Conservation (phyloP, 37 sponge, comb jelly and placozoan genomes). For the Agelas oroides region DNA sequence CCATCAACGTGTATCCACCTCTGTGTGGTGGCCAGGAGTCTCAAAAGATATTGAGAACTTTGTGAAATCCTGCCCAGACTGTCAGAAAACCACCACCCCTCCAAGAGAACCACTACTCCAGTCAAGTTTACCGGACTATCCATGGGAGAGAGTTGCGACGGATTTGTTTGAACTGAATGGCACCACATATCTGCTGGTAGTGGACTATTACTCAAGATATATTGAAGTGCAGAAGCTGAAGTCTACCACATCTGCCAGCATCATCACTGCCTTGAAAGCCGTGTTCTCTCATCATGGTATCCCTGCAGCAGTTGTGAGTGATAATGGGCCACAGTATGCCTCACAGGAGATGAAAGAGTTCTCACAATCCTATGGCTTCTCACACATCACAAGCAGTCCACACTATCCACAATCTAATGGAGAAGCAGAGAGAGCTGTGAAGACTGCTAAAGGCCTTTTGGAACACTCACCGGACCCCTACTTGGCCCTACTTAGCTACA, state of each 20-base stretch:
- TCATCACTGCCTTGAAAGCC: neutral
- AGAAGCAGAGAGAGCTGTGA: too few relatives aligned
- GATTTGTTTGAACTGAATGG: conserved; percentile 38
- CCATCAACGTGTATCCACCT: neutral
- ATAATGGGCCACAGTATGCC: conserved; percentile 11
- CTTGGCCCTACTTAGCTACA: too few relatives aligned
- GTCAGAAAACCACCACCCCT: neutral
- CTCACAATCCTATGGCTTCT: too few relatives aligned
- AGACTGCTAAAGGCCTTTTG: too few relatives aligned
- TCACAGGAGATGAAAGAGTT: too few relatives aligned
- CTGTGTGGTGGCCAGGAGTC: conserved; percentile 45
- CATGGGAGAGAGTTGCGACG: conserved; percentile 6
- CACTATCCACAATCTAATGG: too few relatives aligned
- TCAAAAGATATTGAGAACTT: conserved; percentile 14
- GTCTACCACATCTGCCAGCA: conserved; percentile 2
- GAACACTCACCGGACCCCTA: too few relatives aligned
- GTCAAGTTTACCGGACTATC: too few relatives aligned
- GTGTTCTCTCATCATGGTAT: conserved; percentile 8
- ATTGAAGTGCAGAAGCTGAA: conserved; percentile 18
- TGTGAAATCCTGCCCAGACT: conserved; percentile 10
- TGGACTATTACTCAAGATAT: conserved; percentile 33
- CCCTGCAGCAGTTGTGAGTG: neutral
- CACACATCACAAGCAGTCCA: too few relatives aligned
- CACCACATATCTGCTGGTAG: too few relatives aligned
- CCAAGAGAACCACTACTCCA: too few relatives aligned